Evolutionary conservation across 2,113 vertebrate species (phyloP).

Genomic region (Platycercus adscitus): DNA sequence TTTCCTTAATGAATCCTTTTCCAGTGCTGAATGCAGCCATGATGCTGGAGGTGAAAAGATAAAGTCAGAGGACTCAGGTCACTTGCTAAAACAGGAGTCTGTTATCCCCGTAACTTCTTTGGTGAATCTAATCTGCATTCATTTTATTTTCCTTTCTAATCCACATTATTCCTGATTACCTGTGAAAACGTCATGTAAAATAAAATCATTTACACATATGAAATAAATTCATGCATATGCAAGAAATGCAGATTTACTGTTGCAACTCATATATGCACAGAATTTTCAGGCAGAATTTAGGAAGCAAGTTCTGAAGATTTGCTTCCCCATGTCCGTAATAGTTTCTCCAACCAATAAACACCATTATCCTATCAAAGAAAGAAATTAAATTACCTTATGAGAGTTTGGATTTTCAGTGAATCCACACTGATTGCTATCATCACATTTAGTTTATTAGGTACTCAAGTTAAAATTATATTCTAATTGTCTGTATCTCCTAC

Average conservation of each 20-base stretch:
- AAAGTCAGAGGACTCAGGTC: background rate
- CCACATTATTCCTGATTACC: background rate
- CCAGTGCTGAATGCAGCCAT: background rate
- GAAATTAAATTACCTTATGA: background rate
- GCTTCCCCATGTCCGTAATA: background rate
- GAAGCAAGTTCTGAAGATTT: background rate
- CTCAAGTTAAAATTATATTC: background rate
- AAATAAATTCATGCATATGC: background rate
- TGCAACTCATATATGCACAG: background rate
- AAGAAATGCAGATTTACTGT: background rate
- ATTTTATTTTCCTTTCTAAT: background rate
- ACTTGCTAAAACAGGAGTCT: background rate
- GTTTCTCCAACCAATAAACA: background rate
- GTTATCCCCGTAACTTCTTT: background rate
- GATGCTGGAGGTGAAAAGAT: slow-evolving; percentile 17
- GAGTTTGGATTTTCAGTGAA: background rate
- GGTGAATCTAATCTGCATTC: background rate
- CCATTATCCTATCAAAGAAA: background rate
- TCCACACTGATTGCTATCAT: background rate
- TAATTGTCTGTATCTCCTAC: background rate
- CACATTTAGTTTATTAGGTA: background rate
- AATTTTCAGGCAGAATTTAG: background rate
- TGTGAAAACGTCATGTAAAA: background rate
- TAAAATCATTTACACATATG: background rate
- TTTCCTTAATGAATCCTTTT: slow-evolving; percentile 2